These are phyloP conservation scores for Diorhabda elongata DNA, from an alignment of 1,140 invertebrate genomes.

Conservation along the genomic window DNA sequence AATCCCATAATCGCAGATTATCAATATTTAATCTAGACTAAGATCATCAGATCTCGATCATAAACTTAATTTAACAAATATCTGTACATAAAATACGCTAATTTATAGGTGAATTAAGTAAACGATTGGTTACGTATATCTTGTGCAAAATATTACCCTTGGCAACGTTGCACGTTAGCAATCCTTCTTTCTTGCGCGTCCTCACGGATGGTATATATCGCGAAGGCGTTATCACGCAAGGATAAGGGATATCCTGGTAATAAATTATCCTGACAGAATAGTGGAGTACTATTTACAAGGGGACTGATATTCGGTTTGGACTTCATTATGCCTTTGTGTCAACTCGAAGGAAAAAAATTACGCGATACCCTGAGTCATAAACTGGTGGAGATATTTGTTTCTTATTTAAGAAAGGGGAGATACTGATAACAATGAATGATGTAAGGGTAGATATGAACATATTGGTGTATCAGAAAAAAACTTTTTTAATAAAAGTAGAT, in stretches of 20 bases:
- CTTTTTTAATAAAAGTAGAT: too few relatives aligned
- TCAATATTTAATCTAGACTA: not conserved
- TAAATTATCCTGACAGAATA: constrained; percentile 34
- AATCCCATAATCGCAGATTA: too few relatives aligned
- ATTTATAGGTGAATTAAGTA: not conserved
- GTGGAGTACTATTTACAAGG: constrained; percentile 23
- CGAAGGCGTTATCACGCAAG: constrained; percentile 34
- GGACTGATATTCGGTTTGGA: constrained; percentile 5
- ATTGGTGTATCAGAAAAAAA: too few relatives aligned
- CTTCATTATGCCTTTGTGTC: not conserved
- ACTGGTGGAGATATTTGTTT: not conserved
- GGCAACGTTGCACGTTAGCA: constrained; percentile 26
- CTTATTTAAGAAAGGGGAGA: not conserved
- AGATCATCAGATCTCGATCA: not conserved
- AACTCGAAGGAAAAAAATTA: not conserved
- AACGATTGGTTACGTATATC: not conserved
- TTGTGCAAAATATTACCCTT: not conserved
- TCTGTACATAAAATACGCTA: not conserved
- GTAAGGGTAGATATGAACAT: too few relatives aligned
- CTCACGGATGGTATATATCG: constrained; percentile 16
- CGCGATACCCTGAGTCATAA: not conserved
- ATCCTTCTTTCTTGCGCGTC: constrained; percentile 8
- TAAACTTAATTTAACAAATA: not conserved
- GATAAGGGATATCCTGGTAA: constrained; percentile 38
- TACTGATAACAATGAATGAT: too few relatives aligned